These are phyloP conservation scores for Erythrolamprus reginae DNA, from an alignment of 2,113 vertebrate genomes.

Conservation along the genomic window DNA sequence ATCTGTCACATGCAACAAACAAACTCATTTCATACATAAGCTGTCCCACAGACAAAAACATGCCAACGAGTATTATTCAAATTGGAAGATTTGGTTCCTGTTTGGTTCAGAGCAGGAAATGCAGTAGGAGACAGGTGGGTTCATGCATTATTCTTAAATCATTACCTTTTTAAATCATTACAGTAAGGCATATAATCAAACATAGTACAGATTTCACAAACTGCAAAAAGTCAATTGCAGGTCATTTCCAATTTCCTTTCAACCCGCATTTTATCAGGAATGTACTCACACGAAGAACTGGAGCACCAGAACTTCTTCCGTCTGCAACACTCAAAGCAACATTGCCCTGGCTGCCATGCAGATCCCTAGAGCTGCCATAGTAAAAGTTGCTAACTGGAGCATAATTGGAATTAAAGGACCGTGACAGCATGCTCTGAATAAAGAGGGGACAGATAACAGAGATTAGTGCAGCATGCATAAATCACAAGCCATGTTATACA, in stretches of 20 bases:
- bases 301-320: slow-evolving; percentile 83
- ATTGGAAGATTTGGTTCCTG: neutral
- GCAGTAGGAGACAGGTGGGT: neutral
- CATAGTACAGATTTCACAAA: neutral
- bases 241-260: slow-evolving; percentile 35
- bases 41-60: neutral
- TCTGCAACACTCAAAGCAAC: slow-evolving; percentile 88
- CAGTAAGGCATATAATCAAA: neutral
- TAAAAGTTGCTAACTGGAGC: slow-evolving; percentile 87
- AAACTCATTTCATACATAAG: neutral
- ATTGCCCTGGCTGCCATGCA: slow-evolving; percentile 93
- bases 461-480: slow-evolving; percentile 78
- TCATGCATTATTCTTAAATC: neutral
- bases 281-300: slow-evolving; percentile 90
- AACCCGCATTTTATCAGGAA: slow-evolving; percentile 53
- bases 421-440: slow-evolving; percentile 94
- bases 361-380: slow-evolving; percentile 92
- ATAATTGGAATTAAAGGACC: slow-evolving; percentile 94
- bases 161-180: slow-evolving; percentile 2
- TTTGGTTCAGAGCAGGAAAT: neutral
- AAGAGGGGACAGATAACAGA: slow-evolving; percentile 81
- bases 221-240: slow-evolving; percentile 12
- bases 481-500: slow-evolving; percentile 67
- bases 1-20: neutral
- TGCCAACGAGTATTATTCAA: neutral